Percentiles rank a stretch among this genome's conserved stretches.
These are phyloP conservation scores for Cosmopolites sordidus DNA, from an alignment of 2,888 invertebrate species.

Conservation along the genomic window DNA sequence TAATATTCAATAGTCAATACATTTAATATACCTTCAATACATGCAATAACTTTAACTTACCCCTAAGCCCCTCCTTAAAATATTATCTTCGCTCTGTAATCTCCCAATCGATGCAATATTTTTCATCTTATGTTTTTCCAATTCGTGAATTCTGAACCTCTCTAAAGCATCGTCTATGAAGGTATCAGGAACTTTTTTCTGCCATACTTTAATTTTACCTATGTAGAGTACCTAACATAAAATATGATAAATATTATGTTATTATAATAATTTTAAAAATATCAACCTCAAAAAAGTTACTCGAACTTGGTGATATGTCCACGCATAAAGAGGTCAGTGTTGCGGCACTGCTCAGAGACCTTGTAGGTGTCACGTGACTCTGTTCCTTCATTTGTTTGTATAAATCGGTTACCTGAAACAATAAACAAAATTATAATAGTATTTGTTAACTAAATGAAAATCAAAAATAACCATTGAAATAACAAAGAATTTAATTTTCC, in stretches of 20 bases:
- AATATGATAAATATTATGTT: neutral
- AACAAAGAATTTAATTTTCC: too few relatives aligned
- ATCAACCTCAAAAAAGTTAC: slow-evolving; percentile 74
- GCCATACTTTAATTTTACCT: slow-evolving; percentile 84
- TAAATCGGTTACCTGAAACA: slow-evolving; percentile 65
- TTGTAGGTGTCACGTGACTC: slow-evolving; percentile 45
- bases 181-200: slow-evolving; percentile 79
- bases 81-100: slow-evolving; percentile 40
- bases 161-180: slow-evolving; percentile 88
- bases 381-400: slow-evolving; percentile 70
- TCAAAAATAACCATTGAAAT: too few relatives aligned
- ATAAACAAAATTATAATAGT: too few relatives aligned
- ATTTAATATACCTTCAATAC: too few relatives aligned
- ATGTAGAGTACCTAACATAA: slow-evolving; percentile 75
- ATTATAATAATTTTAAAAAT: neutral
- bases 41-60: slow-evolving; percentile 38
- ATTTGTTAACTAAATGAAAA: too few relatives aligned
- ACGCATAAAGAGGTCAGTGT: slow-evolving; percentile 68
- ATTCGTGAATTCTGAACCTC: slow-evolving; percentile 76
- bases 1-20: too few relatives aligned
- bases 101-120: slow-evolving; percentile 37
- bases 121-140: slow-evolving; percentile 56
- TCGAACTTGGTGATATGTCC: slow-evolving; percentile 80
- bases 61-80: slow-evolving; percentile 45
- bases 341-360: slow-evolving; percentile 53